Evolutionary conservation across 2,113 vertebrate genomes (phyloP), one percentile per base, ranked within the genome.

Genomic region (Ptilorrhoa leucosticta): DNA sequence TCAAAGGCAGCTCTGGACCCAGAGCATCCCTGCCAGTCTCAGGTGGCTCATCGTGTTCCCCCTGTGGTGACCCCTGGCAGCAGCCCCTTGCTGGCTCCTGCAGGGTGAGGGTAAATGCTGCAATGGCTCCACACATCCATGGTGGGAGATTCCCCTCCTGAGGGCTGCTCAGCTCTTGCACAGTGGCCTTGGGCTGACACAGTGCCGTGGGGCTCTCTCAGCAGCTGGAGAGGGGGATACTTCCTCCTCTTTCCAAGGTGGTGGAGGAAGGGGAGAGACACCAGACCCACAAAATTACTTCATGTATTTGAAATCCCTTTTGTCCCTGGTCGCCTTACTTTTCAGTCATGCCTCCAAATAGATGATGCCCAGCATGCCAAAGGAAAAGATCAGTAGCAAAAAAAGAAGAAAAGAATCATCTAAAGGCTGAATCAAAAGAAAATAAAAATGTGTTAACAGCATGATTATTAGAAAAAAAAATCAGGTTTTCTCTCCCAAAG

Each of bases 41-140:
- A 35, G 15, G 10, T 28, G 45, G 11, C 21, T 79, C 83, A 31
- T 16, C 0, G 2, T 45, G 33, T 39, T 63, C 10, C n/a, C 22
- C 3, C 50, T 47, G 30, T 65, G 53, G 31, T 61, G 42, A 61
- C 6, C 9, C 15, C 33, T 4, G 9, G 26, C 4, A 15, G 35
- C 69, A 63, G 53, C 18, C 22, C 22, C 19, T 56, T 11, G 30
- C 40, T 53, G 82, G 40, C 13, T 60, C 51, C 61, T 31, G 27
- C 40, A 58, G 42, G 24, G 7, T 17, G 27, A 51, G 39, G 22
- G 9, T 14, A 47, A 83, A 66, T 28, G 30, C 47, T 80, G 24
- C 27, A 21, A 3, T 8, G 17, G 13, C 28, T 79, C n/a, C 15
- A 4, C 9, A 15, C 3, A 3, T 30, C 19, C 8, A 0, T 2